These are phyloP conservation scores for Polypedilum pembai DNA, from an alignment of 1,140 invertebrate genomes.

Conservation along the genomic window DNA sequence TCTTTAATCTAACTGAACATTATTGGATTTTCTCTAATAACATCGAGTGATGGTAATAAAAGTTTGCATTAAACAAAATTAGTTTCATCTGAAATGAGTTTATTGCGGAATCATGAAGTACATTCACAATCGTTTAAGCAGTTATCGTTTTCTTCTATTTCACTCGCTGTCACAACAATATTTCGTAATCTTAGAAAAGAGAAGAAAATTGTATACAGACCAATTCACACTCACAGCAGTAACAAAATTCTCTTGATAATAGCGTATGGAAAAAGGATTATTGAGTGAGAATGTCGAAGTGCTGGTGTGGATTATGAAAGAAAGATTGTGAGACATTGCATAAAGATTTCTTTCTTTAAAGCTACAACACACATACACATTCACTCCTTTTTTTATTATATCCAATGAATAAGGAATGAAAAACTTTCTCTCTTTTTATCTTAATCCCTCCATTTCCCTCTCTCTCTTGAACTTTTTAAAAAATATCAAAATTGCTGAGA, in stretches of 20 bases:
- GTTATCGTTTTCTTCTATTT: slow-evolving; percentile 4
- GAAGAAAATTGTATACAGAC: too few species aligned
- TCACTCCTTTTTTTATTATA: not conserved
- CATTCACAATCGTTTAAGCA: slow-evolving; percentile 17
- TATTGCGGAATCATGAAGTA: slow-evolving; percentile 17
- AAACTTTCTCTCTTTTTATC: not conserved
- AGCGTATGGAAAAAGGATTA: not conserved
- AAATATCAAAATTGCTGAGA: not conserved
- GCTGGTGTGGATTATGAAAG: not conserved
- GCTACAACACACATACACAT: not conserved
- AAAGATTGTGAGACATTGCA: not conserved
- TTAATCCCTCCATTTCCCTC: not conserved
- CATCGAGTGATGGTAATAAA: too few species aligned
- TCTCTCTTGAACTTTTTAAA: not conserved
- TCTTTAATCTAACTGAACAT: too few species aligned
- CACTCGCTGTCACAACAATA: not conserved
- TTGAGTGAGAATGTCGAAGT: too few species aligned
- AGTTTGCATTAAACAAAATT: not conserved
- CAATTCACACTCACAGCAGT: not conserved
- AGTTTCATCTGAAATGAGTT: slow-evolving; percentile 18
- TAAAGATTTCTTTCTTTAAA: not conserved
- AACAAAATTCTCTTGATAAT: not conserved
- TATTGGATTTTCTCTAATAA: too few species aligned
- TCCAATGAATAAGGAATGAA: slow-evolving; percentile 5
- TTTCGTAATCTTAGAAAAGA: too few species aligned